Conservation (phyloP, 1,140 invertebrate species). For the Rhopalosiphum padi region DNA sequence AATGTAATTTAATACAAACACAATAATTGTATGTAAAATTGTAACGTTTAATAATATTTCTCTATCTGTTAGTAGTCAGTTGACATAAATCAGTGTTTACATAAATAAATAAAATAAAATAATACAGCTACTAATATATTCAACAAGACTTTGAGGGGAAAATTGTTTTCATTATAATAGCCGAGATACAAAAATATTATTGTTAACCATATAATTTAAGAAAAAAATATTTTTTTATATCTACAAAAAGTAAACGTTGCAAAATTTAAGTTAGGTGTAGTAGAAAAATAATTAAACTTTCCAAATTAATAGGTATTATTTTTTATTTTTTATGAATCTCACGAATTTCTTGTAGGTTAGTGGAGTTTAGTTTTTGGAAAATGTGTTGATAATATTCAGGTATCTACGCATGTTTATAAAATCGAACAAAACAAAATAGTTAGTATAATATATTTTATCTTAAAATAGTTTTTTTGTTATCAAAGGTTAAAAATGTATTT, state of each 20-base stretch:
- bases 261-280: slow-evolving; percentile 2
- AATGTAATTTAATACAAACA: neutral
- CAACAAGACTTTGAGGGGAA: neutral
- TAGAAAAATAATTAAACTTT: slow-evolving; percentile 44
- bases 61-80: neutral
- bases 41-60: neutral
- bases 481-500: too few relatives aligned
- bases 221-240: neutral
- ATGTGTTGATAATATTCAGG: neutral
- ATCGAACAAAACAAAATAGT: neutral
- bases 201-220: neutral
- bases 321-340: neutral
- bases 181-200: neutral
- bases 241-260: neutral
- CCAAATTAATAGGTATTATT: neutral
- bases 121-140: neutral
- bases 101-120: neutral
- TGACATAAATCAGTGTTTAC: neutral
- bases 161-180: neutral
- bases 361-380: neutral
- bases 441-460: too few relatives aligned
- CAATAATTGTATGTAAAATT: neutral
- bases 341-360: neutral
- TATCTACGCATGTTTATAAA: neutral
- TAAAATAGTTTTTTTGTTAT: too few relatives aligned